These are phyloP conservation scores for Drosophila tropicalis DNA, from an alignment of 1,140 invertebrate genomes.

Conservation along the genomic window DNA sequence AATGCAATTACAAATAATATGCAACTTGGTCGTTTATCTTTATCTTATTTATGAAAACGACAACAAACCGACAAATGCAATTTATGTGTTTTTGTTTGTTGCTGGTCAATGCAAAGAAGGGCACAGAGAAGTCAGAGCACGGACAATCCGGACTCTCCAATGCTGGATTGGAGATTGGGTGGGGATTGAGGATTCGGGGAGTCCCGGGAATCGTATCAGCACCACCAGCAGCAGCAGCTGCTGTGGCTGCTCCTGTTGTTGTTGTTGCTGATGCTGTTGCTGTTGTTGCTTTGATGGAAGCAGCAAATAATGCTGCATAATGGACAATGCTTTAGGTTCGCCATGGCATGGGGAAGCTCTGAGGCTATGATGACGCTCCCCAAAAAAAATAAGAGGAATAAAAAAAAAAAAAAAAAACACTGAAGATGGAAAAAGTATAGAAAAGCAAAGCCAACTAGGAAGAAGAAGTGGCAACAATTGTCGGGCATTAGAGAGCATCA, in stretches of 20 bases:
- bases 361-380: slow-evolving; percentile 62
- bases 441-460: slow-evolving; percentile 73
- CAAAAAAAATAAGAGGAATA: slow-evolving; percentile 37
- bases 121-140: slow-evolving; percentile 19
- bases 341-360: slow-evolving; percentile 36
- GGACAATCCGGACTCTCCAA: background rate
- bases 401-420: slow-evolving; percentile 52
- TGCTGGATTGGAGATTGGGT: slow-evolving; percentile 8
- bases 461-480: slow-evolving; percentile 77
- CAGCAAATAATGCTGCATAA: slow-evolving; percentile 78
- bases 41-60: slow-evolving; percentile 83
- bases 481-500: slow-evolving; percentile 75
- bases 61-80: slow-evolving; percentile 83
- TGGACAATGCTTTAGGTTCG: slow-evolving; percentile 58
- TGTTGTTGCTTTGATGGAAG: slow-evolving; percentile 40
- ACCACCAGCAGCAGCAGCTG: slow-evolving; percentile 29
- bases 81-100: slow-evolving; percentile 83
- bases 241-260: background rate
- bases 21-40: slow-evolving; percentile 81
- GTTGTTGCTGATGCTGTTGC: background rate
- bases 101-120: slow-evolving; percentile 71
- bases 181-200: slow-evolving; percentile 7
- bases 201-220: slow-evolving; percentile 51
- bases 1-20: slow-evolving; percentile 83
- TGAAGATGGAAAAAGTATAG: slow-evolving; percentile 23